phyloP scores from a whole-genome alignment of 2,113 vertebrate species.

The Caretta caretta region DNA sequence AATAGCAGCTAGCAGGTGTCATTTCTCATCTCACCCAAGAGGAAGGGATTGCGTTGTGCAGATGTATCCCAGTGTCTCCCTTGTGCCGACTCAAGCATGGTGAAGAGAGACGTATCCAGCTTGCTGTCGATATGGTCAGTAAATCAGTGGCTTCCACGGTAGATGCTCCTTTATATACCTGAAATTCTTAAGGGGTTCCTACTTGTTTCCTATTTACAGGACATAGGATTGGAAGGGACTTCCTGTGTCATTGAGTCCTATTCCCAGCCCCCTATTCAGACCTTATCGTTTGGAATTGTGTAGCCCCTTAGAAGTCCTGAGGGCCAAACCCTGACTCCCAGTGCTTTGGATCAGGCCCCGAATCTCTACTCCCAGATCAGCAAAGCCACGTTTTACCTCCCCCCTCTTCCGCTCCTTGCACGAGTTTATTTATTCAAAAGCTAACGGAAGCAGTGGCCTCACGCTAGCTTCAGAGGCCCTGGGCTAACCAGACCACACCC shows the following conservation, averaged over 20 bases:
- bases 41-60: background rate
- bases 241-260: too few relatives aligned
- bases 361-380: background rate
- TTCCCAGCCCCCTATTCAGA: background rate
- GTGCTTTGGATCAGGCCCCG: background rate
- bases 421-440: background rate
- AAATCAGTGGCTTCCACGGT: background rate
- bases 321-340: background rate
- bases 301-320: background rate
- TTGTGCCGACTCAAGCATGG: too few relatives aligned
- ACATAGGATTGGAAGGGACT: background rate
- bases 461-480: background rate
- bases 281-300: background rate
- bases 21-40: background rate
- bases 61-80: background rate
- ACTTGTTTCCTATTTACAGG: background rate
- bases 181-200: background rate
- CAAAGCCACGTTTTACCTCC: background rate
- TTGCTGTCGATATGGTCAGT: background rate
- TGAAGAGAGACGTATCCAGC: background rate
- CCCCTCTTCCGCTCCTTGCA: background rate
- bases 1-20: accelerated
- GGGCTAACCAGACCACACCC: background rate
- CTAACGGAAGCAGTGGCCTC: background rate
- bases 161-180: background rate